Base-by-base conservation (phyloP, 2,113 vertebrate genomes). In the Centropristis striata region DNA sequence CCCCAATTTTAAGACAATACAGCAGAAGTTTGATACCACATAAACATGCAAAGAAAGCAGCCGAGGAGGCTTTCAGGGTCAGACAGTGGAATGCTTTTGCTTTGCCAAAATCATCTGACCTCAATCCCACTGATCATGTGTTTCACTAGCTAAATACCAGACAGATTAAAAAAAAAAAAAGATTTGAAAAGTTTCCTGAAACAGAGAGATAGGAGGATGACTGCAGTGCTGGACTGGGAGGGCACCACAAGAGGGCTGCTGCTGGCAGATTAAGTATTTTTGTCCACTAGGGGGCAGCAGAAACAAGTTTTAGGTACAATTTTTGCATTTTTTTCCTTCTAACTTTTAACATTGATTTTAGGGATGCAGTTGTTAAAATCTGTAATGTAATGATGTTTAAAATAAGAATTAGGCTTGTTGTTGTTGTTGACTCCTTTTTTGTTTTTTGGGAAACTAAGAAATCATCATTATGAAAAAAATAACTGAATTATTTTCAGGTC, bases 51-150 rank as follows among this genome's bases (percentile, higher is more conserved):
- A 20, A 25, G 13, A 37, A 25, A 39, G 16, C 37, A 47, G 13
- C n/a, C n/a, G n/a, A n/a, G 13, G 14, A 16, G 37, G 36, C 11
- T 41, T 65, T 71, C 3, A 9, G 0, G 16, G 11, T 14, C 18
- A 28, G 61, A 54, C 39, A 15, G 6, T 20, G 58, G 49, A 75
- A 75, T 41, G 57, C 28, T 55, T 0, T 37, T 1, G 5, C 61
- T 11, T 41, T 23, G 50, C 32, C 79, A 70, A 70, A n/a, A 42
- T 70, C 71, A 57, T 70, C 65, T 42, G 58, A 58, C 66, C 72
- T 50, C 58, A 75, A 39, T 75, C 41, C 49, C 23, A 27, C 15
- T 1, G 4, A 59, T 74, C 63, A 68, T 21, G 61, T 51, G 47
- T 60, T 47, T 53, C 36, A 9, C 16, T 37, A 37, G 11, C 28